A percentile compares a stretch with the other conserved stretches of the same genome.
Evolutionary conservation across 2,113 vertebrate genomes (phyloP).

Genomic region (Orcinus orca): DNA sequence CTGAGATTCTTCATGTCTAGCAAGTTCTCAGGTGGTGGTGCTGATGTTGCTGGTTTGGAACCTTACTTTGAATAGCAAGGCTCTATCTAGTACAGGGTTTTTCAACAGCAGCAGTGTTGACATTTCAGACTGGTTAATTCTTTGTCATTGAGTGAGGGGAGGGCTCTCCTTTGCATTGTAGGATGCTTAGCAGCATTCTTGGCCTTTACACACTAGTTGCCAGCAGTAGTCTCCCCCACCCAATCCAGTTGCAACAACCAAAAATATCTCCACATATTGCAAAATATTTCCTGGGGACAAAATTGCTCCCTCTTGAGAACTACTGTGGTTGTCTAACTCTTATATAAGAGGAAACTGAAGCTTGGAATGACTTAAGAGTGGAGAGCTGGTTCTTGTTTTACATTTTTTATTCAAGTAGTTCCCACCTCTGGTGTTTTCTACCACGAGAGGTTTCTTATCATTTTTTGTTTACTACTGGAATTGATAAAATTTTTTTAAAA

Average conservation of each 20-base stretch:
- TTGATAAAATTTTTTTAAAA: background rate
- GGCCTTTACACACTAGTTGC: background rate
- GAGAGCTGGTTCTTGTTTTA: background rate
- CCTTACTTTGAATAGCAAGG: background rate
- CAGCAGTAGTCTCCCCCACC: background rate
- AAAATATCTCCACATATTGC: background rate
- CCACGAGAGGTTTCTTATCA: background rate
- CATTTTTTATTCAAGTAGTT: background rate
- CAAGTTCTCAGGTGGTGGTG: background rate
- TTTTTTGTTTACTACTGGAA: background rate
- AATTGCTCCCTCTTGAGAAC: background rate
- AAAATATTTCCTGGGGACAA: background rate
- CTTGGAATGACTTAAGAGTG: constrained; percentile 4
- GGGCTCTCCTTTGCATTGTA: background rate
- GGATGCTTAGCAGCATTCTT: background rate
- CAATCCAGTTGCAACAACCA: background rate
- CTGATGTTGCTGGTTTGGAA: background rate
- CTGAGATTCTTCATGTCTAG: background rate
- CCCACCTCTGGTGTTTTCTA: background rate
- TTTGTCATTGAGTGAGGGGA: background rate
- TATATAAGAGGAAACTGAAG: background rate
- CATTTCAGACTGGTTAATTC: background rate
- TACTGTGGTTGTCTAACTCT: background rate
- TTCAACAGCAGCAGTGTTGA: background rate
- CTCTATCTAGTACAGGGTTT: background rate